A percentile compares a stretch with the other conserved stretches of the same genome.
phyloP scores from a whole-genome alignment of 2,113 vertebrate species.

The Antechinus flavipes region DNA sequence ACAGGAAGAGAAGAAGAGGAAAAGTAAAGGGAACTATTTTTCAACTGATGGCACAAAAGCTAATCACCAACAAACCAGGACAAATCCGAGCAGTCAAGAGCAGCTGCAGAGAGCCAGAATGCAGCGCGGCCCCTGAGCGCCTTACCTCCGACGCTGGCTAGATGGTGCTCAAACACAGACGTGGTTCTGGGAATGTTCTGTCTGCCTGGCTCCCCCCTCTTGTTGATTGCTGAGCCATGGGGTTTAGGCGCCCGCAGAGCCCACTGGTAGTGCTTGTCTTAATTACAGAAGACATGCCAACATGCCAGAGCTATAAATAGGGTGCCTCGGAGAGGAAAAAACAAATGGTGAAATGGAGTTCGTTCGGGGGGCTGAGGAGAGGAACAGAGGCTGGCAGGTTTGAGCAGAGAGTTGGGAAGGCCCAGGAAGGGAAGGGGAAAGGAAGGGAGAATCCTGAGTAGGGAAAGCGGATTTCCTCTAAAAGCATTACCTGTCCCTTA shows the following conservation, averaged over 20 bases:
- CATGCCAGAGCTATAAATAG: conserved; percentile 2
- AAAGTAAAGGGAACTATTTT: not conserved
- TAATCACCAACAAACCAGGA: not conserved
- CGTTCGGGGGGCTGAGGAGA: not conserved
- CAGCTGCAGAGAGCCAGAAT: not conserved
- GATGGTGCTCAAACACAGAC: not conserved
- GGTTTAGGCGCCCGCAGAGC: not conserved
- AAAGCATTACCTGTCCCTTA: not conserved
- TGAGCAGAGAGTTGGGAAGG: not conserved
- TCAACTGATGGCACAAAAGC: not conserved
- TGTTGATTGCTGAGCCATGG: not conserved
- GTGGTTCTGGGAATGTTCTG: not conserved
- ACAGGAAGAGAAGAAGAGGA: not conserved
- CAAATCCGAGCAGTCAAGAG: not conserved
- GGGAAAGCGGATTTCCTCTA: not conserved
- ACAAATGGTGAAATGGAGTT: not conserved
- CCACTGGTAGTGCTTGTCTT: conserved; percentile 7
- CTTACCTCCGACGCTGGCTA: not conserved
- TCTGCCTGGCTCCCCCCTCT: not conserved
- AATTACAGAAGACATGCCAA: conserved; percentile 14
- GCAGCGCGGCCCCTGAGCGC: not conserved
- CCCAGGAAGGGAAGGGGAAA: not conserved
- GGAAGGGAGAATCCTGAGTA: not conserved
- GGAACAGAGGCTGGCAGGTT: not conserved
- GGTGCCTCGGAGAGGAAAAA: not conserved